These are phyloP conservation scores for Carapus acus DNA, from an alignment of 2,797 vertebrate species.

Conservation along the genomic window DNA sequence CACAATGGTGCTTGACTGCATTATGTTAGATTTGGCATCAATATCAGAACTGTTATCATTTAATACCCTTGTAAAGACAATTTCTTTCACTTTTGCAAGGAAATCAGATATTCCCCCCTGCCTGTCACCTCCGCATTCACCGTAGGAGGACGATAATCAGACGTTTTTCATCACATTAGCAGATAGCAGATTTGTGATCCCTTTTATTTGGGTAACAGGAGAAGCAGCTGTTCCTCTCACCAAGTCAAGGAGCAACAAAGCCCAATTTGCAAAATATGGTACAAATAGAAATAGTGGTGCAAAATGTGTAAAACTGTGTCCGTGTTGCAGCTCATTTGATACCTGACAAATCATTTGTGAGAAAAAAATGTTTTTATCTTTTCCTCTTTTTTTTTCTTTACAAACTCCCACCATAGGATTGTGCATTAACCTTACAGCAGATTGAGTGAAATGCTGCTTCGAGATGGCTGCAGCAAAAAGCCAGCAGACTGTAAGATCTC, in stretches of 20 bases:
- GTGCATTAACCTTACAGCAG: background rate
- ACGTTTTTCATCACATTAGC: constrained; percentile 33
- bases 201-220: constrained; percentile 9
- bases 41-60: constrained; percentile 54
- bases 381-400: background rate
- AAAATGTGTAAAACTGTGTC: too few species aligned
- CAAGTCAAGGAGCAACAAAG: too few species aligned
- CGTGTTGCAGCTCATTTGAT: too few species aligned
- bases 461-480: background rate
- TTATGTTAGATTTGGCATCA: constrained; percentile 36
- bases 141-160: constrained; percentile 33
- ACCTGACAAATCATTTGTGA: background rate
- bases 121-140: constrained; percentile 31
- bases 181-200: constrained; percentile 18
- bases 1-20: constrained; percentile 35
- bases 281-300: too few species aligned
- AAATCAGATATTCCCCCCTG: constrained; percentile 51
- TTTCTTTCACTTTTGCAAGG: constrained; percentile 49
- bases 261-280: too few species aligned
- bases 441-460: background rate
- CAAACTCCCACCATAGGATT: background rate
- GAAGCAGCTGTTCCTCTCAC: too few species aligned
- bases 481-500: background rate
- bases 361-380: too few species aligned
- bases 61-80: constrained; percentile 46